Conservation (phyloP, 2,113 vertebrate species). For the Thomomys bottae region DNA sequence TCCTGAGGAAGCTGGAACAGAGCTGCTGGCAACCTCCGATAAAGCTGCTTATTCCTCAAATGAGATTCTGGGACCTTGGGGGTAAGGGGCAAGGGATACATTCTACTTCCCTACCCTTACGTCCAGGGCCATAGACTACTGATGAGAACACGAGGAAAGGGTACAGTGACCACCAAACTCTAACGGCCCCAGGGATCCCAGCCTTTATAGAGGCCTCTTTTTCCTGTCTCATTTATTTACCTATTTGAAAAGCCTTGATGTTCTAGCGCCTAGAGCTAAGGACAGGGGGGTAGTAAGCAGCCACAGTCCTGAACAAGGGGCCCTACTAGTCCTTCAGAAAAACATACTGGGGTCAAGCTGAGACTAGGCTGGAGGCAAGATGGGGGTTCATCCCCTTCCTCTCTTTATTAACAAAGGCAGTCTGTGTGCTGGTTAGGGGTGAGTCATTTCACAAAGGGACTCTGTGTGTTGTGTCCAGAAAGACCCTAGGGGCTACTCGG, state of each 20-base stretch:
- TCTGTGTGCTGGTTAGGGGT: slow-evolving; percentile 42
- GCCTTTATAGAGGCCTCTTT: neutral
- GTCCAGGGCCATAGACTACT: neutral
- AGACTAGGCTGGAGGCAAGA: slow-evolving; percentile 40
- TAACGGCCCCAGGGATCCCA: neutral
- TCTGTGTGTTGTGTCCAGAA: slow-evolving; percentile 67
- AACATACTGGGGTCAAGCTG: slow-evolving; percentile 47
- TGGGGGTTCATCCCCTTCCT: neutral
- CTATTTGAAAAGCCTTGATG: slow-evolving; percentile 19
- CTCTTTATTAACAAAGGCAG: slow-evolving; percentile 69
- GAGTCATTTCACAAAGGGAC: neutral
- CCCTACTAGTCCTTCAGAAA: neutral
- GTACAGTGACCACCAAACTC: neutral
- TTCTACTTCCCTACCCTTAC: neutral
- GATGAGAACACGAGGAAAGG: neutral
- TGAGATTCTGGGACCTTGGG: neutral
- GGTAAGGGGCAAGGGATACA: neutral
- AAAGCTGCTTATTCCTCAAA: slow-evolving; percentile 62
- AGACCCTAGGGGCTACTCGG: slow-evolving; percentile 50
- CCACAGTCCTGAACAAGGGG: neutral
- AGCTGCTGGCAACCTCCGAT: slow-evolving; percentile 60
- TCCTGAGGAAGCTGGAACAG: slow-evolving; percentile 77
- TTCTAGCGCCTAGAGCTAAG: slow-evolving; percentile 17
- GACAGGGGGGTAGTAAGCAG: neutral
- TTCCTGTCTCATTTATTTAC: neutral